Percentiles rank a stretch among this genome's conserved stretches.
phyloP scores from a whole-genome alignment of 2,888 invertebrate species.

The Calliopum simillimum region DNA sequence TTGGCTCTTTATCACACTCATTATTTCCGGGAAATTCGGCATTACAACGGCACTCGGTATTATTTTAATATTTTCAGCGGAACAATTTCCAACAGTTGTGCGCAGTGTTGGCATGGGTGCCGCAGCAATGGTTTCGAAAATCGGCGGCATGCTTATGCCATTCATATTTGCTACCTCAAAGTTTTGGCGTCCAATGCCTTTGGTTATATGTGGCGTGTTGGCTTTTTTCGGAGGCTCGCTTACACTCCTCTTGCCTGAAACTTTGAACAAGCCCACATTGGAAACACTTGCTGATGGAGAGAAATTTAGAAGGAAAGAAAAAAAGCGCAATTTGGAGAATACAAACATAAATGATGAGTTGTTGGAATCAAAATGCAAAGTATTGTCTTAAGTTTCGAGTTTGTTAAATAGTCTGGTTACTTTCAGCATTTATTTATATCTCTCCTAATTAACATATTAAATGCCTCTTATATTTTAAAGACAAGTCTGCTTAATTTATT shows the following conservation, averaged over 20 bases:
- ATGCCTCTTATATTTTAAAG: no score
- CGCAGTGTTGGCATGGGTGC: slow-evolving; percentile 89
- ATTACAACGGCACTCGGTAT: slow-evolving; percentile 81
- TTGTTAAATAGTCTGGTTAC: no score
- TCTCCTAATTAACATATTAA: no score
- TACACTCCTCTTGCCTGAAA: slow-evolving; percentile 82
- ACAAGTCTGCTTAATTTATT: no score
- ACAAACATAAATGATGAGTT: slow-evolving; percentile 28
- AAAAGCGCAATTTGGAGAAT: slow-evolving; percentile 32
- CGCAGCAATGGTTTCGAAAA: slow-evolving; percentile 86
- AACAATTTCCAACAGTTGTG: slow-evolving; percentile 81
- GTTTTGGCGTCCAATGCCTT: slow-evolving; percentile 75
- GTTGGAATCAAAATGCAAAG: slow-evolving; percentile 49
- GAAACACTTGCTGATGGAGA: slow-evolving; percentile 87
- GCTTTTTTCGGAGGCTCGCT: slow-evolving; percentile 79
- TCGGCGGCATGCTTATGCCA: slow-evolving; percentile 77
- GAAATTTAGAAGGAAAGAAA: slow-evolving; percentile 69
- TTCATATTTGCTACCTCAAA: slow-evolving; percentile 78
- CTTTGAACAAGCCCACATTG: slow-evolving; percentile 79
- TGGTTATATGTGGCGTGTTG: slow-evolving; percentile 78
- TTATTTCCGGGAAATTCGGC: slow-evolving; percentile 79
- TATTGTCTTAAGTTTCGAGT: no score
- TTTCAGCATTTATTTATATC: no score
- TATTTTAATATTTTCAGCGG: slow-evolving; percentile 79
- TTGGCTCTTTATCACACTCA: slow-evolving; percentile 72